Base-by-base conservation (phyloP, 2,797 vertebrate genomes). In the Acipenser ruthenus region DNA sequence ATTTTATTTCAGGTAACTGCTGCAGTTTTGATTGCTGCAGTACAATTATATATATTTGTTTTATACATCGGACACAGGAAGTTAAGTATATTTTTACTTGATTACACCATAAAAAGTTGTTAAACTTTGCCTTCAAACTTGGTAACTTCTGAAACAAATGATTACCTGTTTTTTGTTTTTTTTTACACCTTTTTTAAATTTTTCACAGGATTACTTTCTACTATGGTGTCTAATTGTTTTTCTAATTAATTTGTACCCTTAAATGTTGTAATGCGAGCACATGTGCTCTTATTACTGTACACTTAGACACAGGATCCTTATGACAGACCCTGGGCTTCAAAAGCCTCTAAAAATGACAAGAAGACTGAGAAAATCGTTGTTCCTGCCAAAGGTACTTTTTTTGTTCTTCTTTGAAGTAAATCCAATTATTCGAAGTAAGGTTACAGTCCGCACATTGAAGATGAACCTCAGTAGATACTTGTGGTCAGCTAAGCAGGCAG, bases 221-320 rank as follows among this genome's bases (percentile, higher is more conserved):
- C 37, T 37, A 5, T 37, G 37, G 37, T 37, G 37, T 37, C 37
- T 37, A 37, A 37, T 37, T 37, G 37, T 37, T 37, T 37, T 37
- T 37, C 37, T 4, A 37, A 37, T 37, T 37, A 37, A 37, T 37
- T 37, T 37, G 37, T 37, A 37, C 37, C 37, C 69, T 15, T 69
- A 13, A 18, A 18, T 51, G 10, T 64, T 68, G 10, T 60, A 49
- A 13, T 48, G 65, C 59, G 50, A 18, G 52, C 7, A 58, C 65
- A 23, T 79, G 69, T 75, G 9, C 81, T 81, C 88, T 78, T 86
- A 77, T 87, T 83, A 87, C 80, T 86, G 68, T 87, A 74, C 79
- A 81, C 78, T 73, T 89, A 99, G 96, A 95, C 93, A 72, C 81
- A 94, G 84, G 94, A 98, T 84, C 94, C 92, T 10, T 94, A 95